Evolutionary conservation across 2,888 invertebrate genomes (phyloP), one percentile per base, ranked within the genome.

Genomic region (Parnassius apollo): DNA sequence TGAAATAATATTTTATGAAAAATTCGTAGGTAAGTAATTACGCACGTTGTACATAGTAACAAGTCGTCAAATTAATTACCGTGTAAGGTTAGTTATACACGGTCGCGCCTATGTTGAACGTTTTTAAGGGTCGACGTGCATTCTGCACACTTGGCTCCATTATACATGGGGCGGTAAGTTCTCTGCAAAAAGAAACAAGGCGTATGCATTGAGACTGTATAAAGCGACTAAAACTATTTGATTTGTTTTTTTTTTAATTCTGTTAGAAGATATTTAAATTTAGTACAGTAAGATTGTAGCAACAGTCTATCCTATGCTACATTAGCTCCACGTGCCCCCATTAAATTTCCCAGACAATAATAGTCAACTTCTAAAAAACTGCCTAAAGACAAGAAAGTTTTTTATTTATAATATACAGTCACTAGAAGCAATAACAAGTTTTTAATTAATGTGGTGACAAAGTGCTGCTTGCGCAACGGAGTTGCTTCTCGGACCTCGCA

Each of bases 181-280:
- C 70, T 66, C 75, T 75, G 75, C 75, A 80, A 83, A 83, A 83
- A 82, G 81, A 80, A 82, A 79, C 77, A 77, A 76, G 71, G 67
- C 73, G 68, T 71, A 71, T 70, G 70, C 74, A 68, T 70, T 74
- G 78, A 75, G 78, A 75, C 75, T 75, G 74, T 67, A 57, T 64
- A 71, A 18, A 2, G 3, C 45, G 69, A 57, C n/a, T 2, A 1
- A 53, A 8, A 0, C 0, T 59, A 62, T 2, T 80, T 78, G 78
- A 72, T 81, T 71, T 69, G 77, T 22, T 12, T 50, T 13, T 9
- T 35, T 25, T 12, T 46, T n/a, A 18, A 46, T 46, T 46, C n/a
- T 12, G 12, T 4, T 3, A n/a, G 12, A n/a, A 7, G 2, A 46
- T 46, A 46, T 4, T 10, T 46, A 44, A 10, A 11, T 44, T 44